These are phyloP conservation scores for Andricus curvator DNA, from an alignment of 2,888 invertebrate genomes.

Conservation along the genomic window DNA sequence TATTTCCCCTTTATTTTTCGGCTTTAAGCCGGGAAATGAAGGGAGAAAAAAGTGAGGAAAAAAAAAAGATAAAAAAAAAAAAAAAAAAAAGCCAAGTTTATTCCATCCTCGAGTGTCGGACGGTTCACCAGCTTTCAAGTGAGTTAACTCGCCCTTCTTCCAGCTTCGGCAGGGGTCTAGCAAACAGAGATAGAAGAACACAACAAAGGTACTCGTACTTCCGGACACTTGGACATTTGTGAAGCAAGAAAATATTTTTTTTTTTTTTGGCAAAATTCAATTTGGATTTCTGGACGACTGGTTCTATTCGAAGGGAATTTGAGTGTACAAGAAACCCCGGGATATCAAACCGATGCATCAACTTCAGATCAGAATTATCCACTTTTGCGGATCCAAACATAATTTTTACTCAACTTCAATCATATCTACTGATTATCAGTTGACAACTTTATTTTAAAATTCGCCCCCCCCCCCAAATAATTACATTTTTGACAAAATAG, in stretches of 20 bases:
- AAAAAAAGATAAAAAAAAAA: slow-evolving; percentile 13
- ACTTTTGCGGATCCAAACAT: too few relatives aligned
- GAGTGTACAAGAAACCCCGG: too few relatives aligned
- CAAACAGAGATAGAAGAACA: slow-evolving; percentile 35
- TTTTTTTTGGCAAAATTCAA: background rate
- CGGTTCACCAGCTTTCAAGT: slow-evolving; percentile 55
- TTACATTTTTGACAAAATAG: too few relatives aligned
- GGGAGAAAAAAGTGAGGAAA: too few relatives aligned
- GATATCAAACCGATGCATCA: too few relatives aligned
- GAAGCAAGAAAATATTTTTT: background rate
- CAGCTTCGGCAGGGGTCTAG: slow-evolving; percentile 35
- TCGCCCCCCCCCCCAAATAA: too few relatives aligned
- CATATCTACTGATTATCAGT: too few relatives aligned
- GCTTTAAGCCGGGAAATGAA: too few relatives aligned
- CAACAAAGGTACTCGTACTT: slow-evolving; percentile 21
- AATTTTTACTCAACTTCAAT: too few relatives aligned
- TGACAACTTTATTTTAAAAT: too few relatives aligned
- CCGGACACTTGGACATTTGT: slow-evolving; percentile 13
- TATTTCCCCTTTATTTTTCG: too few relatives aligned
- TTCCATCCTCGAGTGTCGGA: slow-evolving; percentile 47
- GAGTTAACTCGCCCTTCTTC: slow-evolving; percentile 54
- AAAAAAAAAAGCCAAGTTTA: slow-evolving; percentile 48
- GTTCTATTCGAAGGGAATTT: background rate
- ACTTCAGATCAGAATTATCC: too few relatives aligned
- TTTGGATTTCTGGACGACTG: background rate